Percentiles rank a stretch among this genome's conserved stretches.
Evolutionary conservation across 2,797 vertebrate species (phyloP).

Genomic region (Spinibarbus caldwelli): DNA sequence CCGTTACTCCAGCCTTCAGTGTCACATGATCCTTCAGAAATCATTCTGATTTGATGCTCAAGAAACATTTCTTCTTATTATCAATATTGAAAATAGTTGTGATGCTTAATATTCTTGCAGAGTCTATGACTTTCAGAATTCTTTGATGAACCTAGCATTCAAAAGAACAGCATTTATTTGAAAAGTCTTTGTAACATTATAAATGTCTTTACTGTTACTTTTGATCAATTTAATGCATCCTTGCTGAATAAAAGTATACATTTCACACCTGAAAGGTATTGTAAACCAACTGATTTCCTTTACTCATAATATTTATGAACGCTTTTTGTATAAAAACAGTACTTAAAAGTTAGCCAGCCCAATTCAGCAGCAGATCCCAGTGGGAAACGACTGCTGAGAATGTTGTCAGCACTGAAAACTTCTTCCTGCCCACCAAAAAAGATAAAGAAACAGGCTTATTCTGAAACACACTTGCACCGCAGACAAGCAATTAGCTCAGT

Average conservation of each 20-base stretch:
- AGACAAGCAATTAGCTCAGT: constrained; percentile 61
- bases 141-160: background rate
- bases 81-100: background rate
- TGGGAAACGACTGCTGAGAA: background rate
- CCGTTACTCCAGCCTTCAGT: background rate
- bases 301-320: background rate
- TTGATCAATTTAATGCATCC: background rate
- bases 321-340: background rate
- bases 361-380: background rate
- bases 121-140: background rate
- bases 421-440: background rate
- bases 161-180: background rate
- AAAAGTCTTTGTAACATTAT: background rate
- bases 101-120: background rate
- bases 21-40: background rate
- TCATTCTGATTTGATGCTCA: background rate
- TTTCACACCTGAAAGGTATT: background rate
- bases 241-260: background rate
- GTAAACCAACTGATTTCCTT: background rate
- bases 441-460: constrained; percentile 20
- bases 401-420: background rate
- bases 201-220: background rate
- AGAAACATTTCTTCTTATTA: background rate
- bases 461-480: constrained; percentile 10
- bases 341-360: background rate